phyloP scores from a whole-genome alignment of 2,888 invertebrate species.

The Megastigmus dorsalis region DNA sequence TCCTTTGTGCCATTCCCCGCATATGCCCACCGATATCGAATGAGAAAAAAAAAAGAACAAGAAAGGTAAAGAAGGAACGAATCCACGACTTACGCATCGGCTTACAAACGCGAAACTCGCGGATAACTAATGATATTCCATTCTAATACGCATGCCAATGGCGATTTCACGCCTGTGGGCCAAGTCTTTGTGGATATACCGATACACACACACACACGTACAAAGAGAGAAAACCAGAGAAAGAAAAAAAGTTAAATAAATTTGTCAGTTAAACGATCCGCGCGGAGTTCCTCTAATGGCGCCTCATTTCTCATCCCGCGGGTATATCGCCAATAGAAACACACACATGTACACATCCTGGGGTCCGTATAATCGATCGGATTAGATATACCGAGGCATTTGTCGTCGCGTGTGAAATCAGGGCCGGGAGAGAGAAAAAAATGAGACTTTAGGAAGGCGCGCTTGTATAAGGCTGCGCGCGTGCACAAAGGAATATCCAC shows the following conservation, averaged over 20 bases:
- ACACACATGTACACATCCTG: no score
- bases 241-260: slow-evolving; percentile 49
- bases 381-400: not conserved
- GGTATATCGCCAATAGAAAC: not conserved
- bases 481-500: no score
- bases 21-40: no score
- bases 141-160: slow-evolving; percentile 32
- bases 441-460: no score
- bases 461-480: no score
- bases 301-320: slow-evolving; percentile 45
- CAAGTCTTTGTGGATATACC: not conserved
- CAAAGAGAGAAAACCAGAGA: no score
- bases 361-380: slow-evolving; percentile 26
- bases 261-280: slow-evolving; percentile 43
- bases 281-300: slow-evolving; percentile 30
- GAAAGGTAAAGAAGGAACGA: no score
- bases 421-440: no score
- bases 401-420: slow-evolving; percentile 18
- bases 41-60: no score
- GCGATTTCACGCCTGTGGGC: slow-evolving; percentile 44
- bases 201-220: no score
- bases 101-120: not conserved
- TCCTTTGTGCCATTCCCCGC: no score
- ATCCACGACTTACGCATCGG: no score
- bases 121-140: slow-evolving; percentile 30